Evolutionary conservation across 2,797 vertebrate species (phyloP).

Genomic region (Eulemur coronatus): DNA sequence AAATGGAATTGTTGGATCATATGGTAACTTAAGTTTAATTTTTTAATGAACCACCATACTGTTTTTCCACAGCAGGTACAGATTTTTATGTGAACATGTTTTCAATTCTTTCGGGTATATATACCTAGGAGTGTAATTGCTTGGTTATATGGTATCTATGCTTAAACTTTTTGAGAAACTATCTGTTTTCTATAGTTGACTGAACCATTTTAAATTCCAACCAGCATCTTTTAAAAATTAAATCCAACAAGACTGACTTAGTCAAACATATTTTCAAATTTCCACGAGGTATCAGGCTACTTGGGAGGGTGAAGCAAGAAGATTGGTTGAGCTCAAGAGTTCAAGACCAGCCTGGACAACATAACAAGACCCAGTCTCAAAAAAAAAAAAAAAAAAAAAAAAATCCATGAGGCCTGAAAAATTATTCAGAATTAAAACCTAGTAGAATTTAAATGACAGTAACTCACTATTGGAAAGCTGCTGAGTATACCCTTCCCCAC

Average conservation of each 20-base stretch:
- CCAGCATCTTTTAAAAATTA: neutral
- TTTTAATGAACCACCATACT: neutral
- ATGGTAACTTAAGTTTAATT: neutral
- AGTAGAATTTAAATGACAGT: neutral
- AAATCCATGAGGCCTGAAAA: neutral
- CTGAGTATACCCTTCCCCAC: neutral
- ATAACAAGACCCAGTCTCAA: neutral
- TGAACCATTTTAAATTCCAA: neutral
- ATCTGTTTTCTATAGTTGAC: neutral
- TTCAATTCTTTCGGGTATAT: neutral
- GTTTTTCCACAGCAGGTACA: neutral
- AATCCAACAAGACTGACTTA: neutral
- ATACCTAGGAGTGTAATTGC: neutral
- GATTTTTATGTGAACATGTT: neutral
- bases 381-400: neutral
- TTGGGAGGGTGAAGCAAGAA: neutral
- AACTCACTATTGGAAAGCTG: neutral
- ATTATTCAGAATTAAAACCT: neutral
- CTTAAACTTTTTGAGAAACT: neutral
- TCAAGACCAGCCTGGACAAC: neutral
- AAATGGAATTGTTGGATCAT: neutral
- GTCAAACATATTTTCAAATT: neutral
- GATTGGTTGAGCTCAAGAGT: neutral
- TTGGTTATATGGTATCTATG: neutral
- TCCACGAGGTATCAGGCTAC: neutral